Percentiles rank a stretch among this genome's conserved stretches.
phyloP scores from a whole-genome alignment of 2,113 vertebrate species.

The Actenoides hombroni region DNA sequence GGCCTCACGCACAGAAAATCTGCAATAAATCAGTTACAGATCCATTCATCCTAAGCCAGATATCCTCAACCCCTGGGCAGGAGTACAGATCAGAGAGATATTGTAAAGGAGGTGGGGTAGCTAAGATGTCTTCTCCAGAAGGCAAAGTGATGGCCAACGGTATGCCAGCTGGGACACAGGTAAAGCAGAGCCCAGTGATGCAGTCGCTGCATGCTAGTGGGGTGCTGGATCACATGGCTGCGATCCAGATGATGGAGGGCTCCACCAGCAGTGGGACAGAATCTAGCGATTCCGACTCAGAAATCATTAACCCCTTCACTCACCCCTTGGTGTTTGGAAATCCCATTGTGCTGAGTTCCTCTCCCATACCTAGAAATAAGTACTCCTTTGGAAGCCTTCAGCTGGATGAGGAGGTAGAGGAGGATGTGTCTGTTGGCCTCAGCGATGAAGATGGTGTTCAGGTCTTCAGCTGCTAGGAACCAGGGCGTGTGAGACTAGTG shows the following conservation, averaged over 20 bases:
- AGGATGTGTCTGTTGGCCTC: constrained; percentile 75
- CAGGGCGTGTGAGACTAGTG: neutral
- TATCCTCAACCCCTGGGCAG: constrained; percentile 58
- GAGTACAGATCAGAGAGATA: constrained; percentile 56
- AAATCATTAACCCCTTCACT: constrained; percentile 72
- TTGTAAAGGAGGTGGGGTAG: constrained; percentile 61
- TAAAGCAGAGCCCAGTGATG: constrained; percentile 50
- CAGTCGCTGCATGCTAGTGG: constrained; percentile 49
- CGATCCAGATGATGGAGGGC: constrained; percentile 82
- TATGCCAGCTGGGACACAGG: constrained; percentile 63
- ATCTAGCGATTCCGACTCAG: constrained; percentile 89
- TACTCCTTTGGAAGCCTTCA: constrained; percentile 82
- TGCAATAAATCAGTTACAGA: constrained; percentile 80
- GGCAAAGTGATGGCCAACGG: constrained; percentile 84
- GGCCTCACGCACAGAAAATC: constrained; percentile 62
- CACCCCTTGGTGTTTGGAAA: constrained; percentile 74
- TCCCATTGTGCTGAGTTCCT: constrained; percentile 69
- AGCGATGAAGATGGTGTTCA: constrained; percentile 81
- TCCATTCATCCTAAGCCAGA: constrained; percentile 83
- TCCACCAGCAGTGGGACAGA: constrained; percentile 88
- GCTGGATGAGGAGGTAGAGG: constrained; percentile 81
- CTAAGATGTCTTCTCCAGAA: constrained; percentile 72
- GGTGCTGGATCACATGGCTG: constrained; percentile 54
- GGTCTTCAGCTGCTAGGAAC: constrained; percentile 78
- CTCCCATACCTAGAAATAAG: constrained; percentile 77